Percentiles rank a stretch among this genome's conserved stretches.
Evolutionary conservation across 2,888 invertebrate species (phyloP).

Genomic region (Adelognathus sp.): DNA sequence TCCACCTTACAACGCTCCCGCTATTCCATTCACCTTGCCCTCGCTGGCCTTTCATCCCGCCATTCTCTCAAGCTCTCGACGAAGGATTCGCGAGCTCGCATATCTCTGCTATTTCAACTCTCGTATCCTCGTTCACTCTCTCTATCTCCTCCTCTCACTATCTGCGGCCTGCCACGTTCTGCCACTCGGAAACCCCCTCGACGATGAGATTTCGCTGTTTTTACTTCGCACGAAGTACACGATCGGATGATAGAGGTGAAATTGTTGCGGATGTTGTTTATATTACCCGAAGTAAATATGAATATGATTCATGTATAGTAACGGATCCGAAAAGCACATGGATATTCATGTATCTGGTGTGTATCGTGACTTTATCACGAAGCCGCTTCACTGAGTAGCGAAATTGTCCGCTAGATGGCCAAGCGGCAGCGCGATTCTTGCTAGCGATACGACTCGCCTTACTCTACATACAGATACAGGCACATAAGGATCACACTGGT

Average conservation of each 20-base stretch:
- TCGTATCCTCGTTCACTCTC: conserved; percentile 11
- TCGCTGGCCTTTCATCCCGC: conserved; percentile 65
- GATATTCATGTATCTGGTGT: too few species aligned
- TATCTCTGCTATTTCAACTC: conserved; percentile 5
- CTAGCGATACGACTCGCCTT: too few species aligned
- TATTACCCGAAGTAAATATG: neutral
- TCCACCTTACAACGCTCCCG: conserved; percentile 54
- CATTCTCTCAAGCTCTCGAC: conserved; percentile 56
- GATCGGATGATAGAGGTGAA: conserved; percentile 26
- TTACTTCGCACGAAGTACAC: conserved; percentile 30
- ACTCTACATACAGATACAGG: too few species aligned
- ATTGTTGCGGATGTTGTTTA: conserved; percentile 13
- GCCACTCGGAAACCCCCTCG: conserved; percentile 4
- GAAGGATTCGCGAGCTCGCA: conserved; percentile 59
- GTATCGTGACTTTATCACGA: too few species aligned
- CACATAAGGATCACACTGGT: too few species aligned
- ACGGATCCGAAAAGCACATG: too few species aligned
- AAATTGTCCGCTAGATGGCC: too few species aligned
- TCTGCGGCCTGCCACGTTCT: conserved; percentile 2
- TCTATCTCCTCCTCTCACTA: conserved; percentile 2
- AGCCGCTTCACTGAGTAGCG: too few species aligned
- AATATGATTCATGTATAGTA: neutral
- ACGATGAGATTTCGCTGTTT: conserved; percentile 6
- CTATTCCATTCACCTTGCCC: conserved; percentile 61
- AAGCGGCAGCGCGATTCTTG: too few species aligned